A percentile compares a stretch with the other conserved stretches of the same genome.
Evolutionary conservation across 2,113 vertebrate species (phyloP).

Genomic region (Pseudolaguvia tuberculata): DNA sequence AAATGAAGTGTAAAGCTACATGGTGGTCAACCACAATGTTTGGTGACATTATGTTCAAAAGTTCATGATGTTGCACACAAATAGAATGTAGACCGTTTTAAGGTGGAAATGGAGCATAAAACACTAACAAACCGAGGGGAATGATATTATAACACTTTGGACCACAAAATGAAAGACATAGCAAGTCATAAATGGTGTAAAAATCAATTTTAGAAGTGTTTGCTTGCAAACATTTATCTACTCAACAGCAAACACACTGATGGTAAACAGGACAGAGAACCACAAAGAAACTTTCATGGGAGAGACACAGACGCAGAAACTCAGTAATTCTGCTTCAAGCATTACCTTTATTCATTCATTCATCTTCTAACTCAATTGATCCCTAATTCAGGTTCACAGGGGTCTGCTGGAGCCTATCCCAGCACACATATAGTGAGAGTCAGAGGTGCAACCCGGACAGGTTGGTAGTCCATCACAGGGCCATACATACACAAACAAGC

Average conservation of each 20-base stretch:
- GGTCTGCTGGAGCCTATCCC: too few relatives aligned
- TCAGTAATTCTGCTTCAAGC: background rate
- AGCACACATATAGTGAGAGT: too few relatives aligned
- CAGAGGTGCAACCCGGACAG: too few relatives aligned
- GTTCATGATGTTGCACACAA: background rate
- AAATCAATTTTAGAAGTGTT: slow-evolving; percentile 51
- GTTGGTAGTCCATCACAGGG: too few relatives aligned
- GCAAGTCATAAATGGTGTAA: slow-evolving; percentile 34
- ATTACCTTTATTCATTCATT: too few relatives aligned
- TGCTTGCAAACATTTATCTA: slow-evolving; percentile 50
- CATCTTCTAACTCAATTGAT: too few relatives aligned
- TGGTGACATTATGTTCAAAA: slow-evolving; percentile 13
- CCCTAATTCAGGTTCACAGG: too few relatives aligned
- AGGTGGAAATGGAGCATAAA: slow-evolving; percentile 2
- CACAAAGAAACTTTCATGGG: slow-evolving; percentile 21
- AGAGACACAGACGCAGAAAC: background rate
- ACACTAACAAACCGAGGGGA: slow-evolving; percentile 1
- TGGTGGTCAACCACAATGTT: slow-evolving; percentile 9
- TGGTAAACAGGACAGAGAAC: slow-evolving; percentile 37
- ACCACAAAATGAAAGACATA: slow-evolving; percentile 22
- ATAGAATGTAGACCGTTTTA: background rate
- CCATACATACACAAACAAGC: too few relatives aligned
- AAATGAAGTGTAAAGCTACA: slow-evolving; percentile 14
- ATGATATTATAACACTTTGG: slow-evolving; percentile 22
- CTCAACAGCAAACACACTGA: slow-evolving; percentile 32